These are phyloP conservation scores for Tinea trinotella DNA, from an alignment of 2,888 invertebrate species.

Conservation along the genomic window DNA sequence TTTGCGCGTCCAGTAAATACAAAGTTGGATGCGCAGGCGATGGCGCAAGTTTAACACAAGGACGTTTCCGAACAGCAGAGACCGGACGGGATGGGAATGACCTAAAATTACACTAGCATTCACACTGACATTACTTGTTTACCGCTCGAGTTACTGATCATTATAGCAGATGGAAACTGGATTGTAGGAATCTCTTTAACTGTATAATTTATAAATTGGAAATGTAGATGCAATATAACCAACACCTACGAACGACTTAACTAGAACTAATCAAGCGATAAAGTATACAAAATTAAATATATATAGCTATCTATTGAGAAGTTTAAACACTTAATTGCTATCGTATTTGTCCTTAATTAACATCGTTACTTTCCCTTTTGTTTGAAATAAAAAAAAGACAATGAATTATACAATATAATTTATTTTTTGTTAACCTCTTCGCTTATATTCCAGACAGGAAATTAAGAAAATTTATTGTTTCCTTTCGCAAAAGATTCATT, in stretches of 20 bases:
- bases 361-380: no score
- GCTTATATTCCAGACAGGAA: background rate
- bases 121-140: constrained; percentile 17
- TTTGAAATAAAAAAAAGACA: no score
- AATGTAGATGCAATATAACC: no score
- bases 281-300: no score
- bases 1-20: background rate
- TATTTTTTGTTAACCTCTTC: no score
- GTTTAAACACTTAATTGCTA: no score
- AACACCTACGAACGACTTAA: no score
- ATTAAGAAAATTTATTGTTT: background rate
- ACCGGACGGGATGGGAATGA: constrained; percentile 49
- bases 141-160: constrained; percentile 8
- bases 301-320: no score
- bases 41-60: constrained; percentile 29
- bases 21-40: background rate
- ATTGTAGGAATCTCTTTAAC: constrained; percentile 12
- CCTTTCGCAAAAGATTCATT: background rate
- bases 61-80: constrained; percentile 33
- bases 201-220: constrained; percentile 6
- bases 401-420: no score
- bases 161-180: constrained; percentile 11
- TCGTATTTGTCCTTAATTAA: no score
- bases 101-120: constrained; percentile 42
- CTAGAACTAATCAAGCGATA: no score